Evolutionary conservation across 1,140 invertebrate species (phyloP), one percentile per base, ranked within the genome.

Genomic region (Oryctes rhinoceros): DNA sequence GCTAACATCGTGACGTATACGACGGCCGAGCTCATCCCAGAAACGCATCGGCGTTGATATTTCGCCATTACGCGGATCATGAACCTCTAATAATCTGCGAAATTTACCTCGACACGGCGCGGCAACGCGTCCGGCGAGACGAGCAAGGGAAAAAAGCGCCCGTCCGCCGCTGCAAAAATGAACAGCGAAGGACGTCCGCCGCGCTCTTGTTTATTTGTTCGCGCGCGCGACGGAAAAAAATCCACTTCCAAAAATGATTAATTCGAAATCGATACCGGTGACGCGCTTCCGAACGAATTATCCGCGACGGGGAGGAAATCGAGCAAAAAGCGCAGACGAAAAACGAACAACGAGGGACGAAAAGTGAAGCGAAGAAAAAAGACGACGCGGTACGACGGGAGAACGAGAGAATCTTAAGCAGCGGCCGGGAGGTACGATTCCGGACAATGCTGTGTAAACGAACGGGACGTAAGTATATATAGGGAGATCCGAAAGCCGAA

Each of bases 231-330:
- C 39, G 11, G n/a, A 48, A 53, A 53, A 53, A 53, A 53, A 53
- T 53, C 13, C 49, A 53, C 49, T 53, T 53, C 49, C 49, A n/a
- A 53, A 53, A n/a, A 53, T 53, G 49, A 53, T 53, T 53, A 53
- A 53, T 53, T 53, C 49, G 49, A 53, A 53, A 53, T 53, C 49
- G 13, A 53, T 53, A 53, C 49, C n/a, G 49, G 13, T 53, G 49
- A 53, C 49, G 49, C 13, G 13, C 49, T 53, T 53, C 49, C 49
- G 4, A n/a, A n/a, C 49, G 49, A 53, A 53, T 53, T 53, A 53
- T 53, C n/a, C 11, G 13, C 4, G n/a, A n/a, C 49, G 49, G 13
- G 49, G 49, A 15, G 49, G n/a, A 53, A 53, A 53, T 53, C 49
- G n/a, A 53, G 49, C 13, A n/a, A 53, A 53, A 13, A 53, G 49